Percentiles rank a stretch among this genome's conserved stretches.
These are phyloP conservation scores for Azemiops feae DNA, from an alignment of 2,113 vertebrate species.

Conservation along the genomic window DNA sequence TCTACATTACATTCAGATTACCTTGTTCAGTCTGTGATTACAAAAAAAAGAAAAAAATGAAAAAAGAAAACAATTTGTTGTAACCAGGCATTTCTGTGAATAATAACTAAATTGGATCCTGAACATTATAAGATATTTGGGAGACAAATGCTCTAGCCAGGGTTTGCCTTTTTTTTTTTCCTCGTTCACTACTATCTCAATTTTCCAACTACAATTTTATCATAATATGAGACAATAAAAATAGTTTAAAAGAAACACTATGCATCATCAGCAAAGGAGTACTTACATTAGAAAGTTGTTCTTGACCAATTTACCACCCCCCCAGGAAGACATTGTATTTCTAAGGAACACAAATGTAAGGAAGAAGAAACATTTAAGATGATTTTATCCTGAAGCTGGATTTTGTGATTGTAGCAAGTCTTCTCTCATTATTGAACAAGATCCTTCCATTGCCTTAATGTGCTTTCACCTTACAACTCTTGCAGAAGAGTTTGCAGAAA, in stretches of 20 bases:
- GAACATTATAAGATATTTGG: not conserved
- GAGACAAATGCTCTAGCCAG: not conserved
- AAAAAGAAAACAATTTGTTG: conserved; percentile 20
- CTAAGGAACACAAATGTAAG: not conserved
- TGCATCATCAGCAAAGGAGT: not conserved
- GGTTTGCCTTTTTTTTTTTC: not conserved
- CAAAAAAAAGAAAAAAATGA: not conserved
- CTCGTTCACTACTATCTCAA: not conserved
- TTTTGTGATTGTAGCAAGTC: not conserved
- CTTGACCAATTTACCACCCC: not conserved
- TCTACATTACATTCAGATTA: not conserved
- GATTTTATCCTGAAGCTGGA: too few relatives aligned
- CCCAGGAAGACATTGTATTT: not conserved
- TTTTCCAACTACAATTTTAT: not conserved
- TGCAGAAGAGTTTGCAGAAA: not conserved
- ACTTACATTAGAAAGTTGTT: not conserved
- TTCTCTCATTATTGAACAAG: not conserved
- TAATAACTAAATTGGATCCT: not conserved
- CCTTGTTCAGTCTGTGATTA: conserved; percentile 8
- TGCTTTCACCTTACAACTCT: not conserved
- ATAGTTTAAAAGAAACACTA: not conserved
- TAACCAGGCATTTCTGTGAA: not conserved
- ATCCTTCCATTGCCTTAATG: not conserved
- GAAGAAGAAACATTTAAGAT: not conserved
- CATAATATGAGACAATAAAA: not conserved